Conservation (phyloP, 1,140 invertebrate species). For the Halesus radiatus region DNA sequence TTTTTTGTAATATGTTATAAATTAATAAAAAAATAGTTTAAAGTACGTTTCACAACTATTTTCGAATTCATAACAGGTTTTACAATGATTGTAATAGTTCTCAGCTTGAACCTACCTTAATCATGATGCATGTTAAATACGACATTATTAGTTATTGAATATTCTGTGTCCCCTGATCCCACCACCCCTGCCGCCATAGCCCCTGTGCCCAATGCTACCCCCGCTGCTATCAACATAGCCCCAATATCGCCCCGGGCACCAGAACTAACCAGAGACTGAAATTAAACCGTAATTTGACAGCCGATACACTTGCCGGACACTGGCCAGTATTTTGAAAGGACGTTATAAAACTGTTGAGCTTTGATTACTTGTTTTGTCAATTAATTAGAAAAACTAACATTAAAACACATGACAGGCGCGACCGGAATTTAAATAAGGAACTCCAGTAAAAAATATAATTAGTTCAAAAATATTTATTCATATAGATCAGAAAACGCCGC, state of each 20-base stretch:
- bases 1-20: too few species aligned
- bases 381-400: too few species aligned
- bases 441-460: too few species aligned
- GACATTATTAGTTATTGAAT: constrained; percentile 38
- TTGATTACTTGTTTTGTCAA: not conserved
- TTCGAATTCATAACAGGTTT: too few species aligned
- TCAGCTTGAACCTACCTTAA: too few species aligned
- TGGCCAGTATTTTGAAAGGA: not conserved
- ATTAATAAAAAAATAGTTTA: too few species aligned
- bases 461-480: too few species aligned
- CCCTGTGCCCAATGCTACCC: not conserved
- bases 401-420: too few species aligned
- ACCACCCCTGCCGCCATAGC: not conserved
- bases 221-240: not conserved
- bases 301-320: constrained; percentile 18
- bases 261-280: constrained; percentile 30
- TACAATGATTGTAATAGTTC: too few species aligned
- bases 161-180: constrained; percentile 6
- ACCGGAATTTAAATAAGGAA: too few species aligned
- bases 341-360: not conserved
- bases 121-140: not conserved
- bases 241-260: not conserved
- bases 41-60: too few species aligned
- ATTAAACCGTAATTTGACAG: constrained; percentile 47
- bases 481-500: too few species aligned